A percentile compares a stretch with the other conserved stretches of the same genome.
Evolutionary conservation across 2,113 vertebrate genomes (phyloP).

Genomic region (Cynocephalus volans): DNA sequence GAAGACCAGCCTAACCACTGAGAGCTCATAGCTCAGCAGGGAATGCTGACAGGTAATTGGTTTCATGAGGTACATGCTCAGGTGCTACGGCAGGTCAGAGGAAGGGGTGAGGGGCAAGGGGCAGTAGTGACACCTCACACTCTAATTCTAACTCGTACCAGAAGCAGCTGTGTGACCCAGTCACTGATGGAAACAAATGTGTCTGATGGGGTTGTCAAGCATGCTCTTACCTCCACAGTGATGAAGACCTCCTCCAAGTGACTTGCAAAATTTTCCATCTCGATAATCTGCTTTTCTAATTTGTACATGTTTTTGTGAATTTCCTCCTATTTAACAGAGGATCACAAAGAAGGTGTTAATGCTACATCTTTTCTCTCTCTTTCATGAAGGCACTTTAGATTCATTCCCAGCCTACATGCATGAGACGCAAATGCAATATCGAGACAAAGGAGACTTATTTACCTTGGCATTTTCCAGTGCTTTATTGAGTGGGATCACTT

Average conservation of each 20-base stretch:
- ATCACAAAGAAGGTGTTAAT: not conserved
- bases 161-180: not conserved
- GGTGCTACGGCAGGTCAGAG: not conserved
- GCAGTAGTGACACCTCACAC: not conserved
- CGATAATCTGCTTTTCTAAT: slow-evolving; percentile 93
- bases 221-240: slow-evolving; percentile 94
- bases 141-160: not conserved
- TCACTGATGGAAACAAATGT: rapidly evolving
- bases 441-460: not conserved
- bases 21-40: not conserved
- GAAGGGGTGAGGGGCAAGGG: not conserved
- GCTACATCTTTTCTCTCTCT: not conserved
- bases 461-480: slow-evolving; percentile 91
- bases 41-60: not conserved
- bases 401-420: rapidly evolving
- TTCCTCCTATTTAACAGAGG: slow-evolving; percentile 88
- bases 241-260: slow-evolving; percentile 99
- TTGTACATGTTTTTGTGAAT: slow-evolving; percentile 90
- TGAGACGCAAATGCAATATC: not conserved
- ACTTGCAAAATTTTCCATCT: slow-evolving; percentile 96
- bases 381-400: not conserved
- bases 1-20: not conserved
- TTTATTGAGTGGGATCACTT: slow-evolving; percentile 86
- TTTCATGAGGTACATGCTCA: not conserved
- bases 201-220: rapidly evolving